Base-by-base conservation (phyloP, 1,140 invertebrate species). In the Bombus waltoni region DNA sequence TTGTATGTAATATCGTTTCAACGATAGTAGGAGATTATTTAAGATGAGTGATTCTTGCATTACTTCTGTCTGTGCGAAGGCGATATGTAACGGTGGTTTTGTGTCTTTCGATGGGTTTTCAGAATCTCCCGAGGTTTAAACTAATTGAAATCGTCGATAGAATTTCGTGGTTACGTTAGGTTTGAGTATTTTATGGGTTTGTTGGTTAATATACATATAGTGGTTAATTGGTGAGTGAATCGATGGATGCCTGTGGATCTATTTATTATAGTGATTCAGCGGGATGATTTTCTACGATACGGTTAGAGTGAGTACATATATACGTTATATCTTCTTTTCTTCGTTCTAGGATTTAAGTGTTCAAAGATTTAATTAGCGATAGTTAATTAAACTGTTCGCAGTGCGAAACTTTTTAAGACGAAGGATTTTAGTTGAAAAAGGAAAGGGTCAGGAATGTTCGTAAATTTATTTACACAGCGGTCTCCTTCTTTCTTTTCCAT, bases 231-330 rank as follows among this genome's bases (percentile, higher is more conserved):
- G 72, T 44, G 38, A 72, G 28, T 25, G 65, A 15, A 80, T 80
- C 9, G 8, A 40, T 53, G 35, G 47, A 28, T 25, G 32, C 3
- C 18, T 74, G 73, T 74, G 44, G 32, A 75, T 35, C 25, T 57
- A 2, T 57, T 35, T 15, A 15, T 47, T 35, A 53, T 47, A 75
- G 47, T 18, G 38, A 77, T 42, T 83, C 38, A 9, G n/a, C 22
- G 3, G 38, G 65, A 83, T 83, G 73, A 53, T 70, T 13, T 68
- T 57, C 13, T 76, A 42, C 22, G 35, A 83, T 10, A 35, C 74
- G 18, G 22, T 42, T 25, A 77, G 47, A 40, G 82, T 83, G 57
- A 83, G 82, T 83, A 68, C 10, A 32, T 28, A 35, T 28, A 35
- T 66, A 65, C n/a, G n/a, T 65, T 65, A 35, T 35, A 5, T 28